Evolutionary conservation across 2,113 vertebrate species (phyloP), one percentile per base, ranked within the genome.

Genomic region (Oreochromis tanganicae): DNA sequence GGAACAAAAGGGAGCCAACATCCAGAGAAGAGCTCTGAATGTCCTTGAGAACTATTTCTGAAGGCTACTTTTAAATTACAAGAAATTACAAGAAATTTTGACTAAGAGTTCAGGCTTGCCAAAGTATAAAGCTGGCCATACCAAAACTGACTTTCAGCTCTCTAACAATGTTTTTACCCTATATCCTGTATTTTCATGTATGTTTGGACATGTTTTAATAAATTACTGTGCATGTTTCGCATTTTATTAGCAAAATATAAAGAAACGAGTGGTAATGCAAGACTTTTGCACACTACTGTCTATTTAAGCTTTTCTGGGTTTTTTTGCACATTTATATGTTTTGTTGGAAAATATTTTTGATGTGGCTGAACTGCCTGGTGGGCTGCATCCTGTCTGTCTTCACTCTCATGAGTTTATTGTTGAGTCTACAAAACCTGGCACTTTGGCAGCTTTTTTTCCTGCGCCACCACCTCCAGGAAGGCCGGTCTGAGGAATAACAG

Each of bases 401-500:
- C 71, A 34, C 83, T 41, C 41, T 48, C 32, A 16, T 56, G 38
- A 88, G 29, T 85, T 86, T 80, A 89, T 89, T 91, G 81, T 87
- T 93, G 83, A 90, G 85, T 91, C 84, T 90, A 92, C 87, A 56
- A 81, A 81, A 96, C 97, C 97, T 95, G 97, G 96, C 82, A 97
- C 93, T 95, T 97, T 97, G n/a, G 95, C 82, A 80, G 96, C 92
- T 89, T 97, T 97, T 41, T 95, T 96, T 85, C 91, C 95, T 21
- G 89, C 87, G 5, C 84, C 93, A 78, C 55, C 94, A 85, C 85
- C 96, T 91, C 96, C 96, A 87, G 95, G 94, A 54, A 97, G 91
- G 50, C 96, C 97, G 1, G 94, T 97, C 90, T 97, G 96, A 87
- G 96, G 96, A 88, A 96, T 96, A 88, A 95, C 95, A 87, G 95